These are phyloP conservation scores for Dione juno DNA, from an alignment of 2,888 invertebrate species.

Conservation along the genomic window DNA sequence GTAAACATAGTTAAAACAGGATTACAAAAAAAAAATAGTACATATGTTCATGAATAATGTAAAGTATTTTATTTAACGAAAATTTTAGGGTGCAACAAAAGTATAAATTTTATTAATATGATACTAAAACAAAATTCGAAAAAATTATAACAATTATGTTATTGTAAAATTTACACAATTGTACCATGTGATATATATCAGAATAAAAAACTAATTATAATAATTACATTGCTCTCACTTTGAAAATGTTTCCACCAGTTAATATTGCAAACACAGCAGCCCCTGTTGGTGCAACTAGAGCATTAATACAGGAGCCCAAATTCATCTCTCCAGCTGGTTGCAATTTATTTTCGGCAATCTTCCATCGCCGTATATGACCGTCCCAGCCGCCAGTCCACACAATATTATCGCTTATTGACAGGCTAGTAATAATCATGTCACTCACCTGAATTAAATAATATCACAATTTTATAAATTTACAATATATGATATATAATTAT, in stretches of 20 bases:
- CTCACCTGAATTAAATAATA: conserved; percentile 64
- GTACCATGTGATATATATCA: background rate
- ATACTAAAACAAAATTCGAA: too few relatives aligned
- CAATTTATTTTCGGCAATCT: conserved; percentile 62
- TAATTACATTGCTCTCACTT: conserved; percentile 49
- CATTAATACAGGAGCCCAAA: conserved; percentile 69
- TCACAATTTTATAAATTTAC: background rate
- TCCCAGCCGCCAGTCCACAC: conserved; percentile 85
- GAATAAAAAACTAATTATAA: background rate
- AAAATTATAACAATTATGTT: background rate
- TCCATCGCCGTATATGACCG: conserved; percentile 77
- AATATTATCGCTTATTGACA: conserved; percentile 68
- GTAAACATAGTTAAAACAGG: too few relatives aligned
- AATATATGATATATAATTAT: background rate
- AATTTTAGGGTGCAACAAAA: too few relatives aligned
- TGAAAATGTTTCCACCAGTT: conserved; percentile 62
- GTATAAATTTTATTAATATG: too few relatives aligned
- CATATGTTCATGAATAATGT: too few relatives aligned
- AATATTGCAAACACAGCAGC: conserved; percentile 60
- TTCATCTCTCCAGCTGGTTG: conserved; percentile 66
- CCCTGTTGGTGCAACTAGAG: conserved; percentile 55
- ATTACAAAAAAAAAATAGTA: too few relatives aligned
- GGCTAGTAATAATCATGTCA: conserved; percentile 78
- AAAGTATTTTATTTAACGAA: too few relatives aligned
- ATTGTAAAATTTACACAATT: background rate